Conservation (phyloP, 2,888 invertebrate genomes). For the Melinaea marsaeus region DNA sequence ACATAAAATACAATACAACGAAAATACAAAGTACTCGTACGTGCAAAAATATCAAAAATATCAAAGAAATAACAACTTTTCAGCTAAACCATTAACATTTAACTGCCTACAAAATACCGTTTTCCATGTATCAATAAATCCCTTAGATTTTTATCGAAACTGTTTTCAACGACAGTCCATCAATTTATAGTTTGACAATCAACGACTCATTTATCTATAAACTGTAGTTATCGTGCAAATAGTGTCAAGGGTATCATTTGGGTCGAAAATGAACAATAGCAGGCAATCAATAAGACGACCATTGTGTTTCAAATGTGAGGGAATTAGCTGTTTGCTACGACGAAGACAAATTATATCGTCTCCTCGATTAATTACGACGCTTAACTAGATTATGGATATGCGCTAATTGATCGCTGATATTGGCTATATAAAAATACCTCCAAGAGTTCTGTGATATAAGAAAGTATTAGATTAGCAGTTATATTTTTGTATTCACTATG, state of each 20-base stretch:
- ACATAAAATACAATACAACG: background rate
- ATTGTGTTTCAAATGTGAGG: slow-evolving; percentile 74
- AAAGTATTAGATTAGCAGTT: background rate
- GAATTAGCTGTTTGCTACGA: slow-evolving; percentile 76
- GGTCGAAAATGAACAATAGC: slow-evolving; percentile 68
- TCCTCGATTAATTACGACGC: slow-evolving; percentile 73
- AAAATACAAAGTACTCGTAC: background rate
- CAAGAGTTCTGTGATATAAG: slow-evolving; percentile 15
- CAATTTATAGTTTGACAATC: slow-evolving; percentile 19
- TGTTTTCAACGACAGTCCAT: slow-evolving; percentile 5
- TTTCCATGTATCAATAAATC: slow-evolving; percentile 6
- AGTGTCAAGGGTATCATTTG: slow-evolving; percentile 69
- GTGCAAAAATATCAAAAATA: too few relatives aligned
- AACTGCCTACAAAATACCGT: background rate
- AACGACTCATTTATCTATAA: slow-evolving; percentile 21
- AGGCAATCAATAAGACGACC: slow-evolving; percentile 72
- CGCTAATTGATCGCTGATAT: slow-evolving; percentile 26
- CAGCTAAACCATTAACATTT: slow-evolving; percentile 1
- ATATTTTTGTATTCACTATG: background rate
- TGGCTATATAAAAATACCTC: slow-evolving; percentile 26
- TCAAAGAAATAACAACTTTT: background rate
- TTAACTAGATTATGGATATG: slow-evolving; percentile 57
- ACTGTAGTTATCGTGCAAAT: slow-evolving; percentile 47
- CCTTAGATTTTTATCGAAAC: slow-evolving; percentile 4
- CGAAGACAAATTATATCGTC: slow-evolving; percentile 74